A percentile compares a stretch with the other conserved stretches of the same genome.
These are phyloP conservation scores for Diabrotica virgifera DNA, from an alignment of 1,140 invertebrate genomes.

Conservation along the genomic window DNA sequence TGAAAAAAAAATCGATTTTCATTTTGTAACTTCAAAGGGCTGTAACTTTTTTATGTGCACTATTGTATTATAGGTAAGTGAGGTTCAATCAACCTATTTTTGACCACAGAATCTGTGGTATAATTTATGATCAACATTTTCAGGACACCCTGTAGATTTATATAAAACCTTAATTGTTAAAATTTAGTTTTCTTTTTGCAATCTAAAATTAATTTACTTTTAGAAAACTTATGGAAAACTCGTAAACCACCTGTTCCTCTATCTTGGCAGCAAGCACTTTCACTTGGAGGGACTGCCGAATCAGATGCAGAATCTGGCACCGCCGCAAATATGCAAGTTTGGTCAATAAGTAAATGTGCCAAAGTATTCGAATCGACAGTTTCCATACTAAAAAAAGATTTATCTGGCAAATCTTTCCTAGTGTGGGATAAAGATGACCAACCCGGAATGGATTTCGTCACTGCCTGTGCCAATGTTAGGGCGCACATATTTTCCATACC, in stretches of 20 bases:
- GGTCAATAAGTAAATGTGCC: slow-evolving; percentile 58
- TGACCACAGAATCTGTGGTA: no score
- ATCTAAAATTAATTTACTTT: slow-evolving; percentile 18
- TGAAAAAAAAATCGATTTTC: no score
- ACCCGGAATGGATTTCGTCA: slow-evolving; percentile 93
- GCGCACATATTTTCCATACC: slow-evolving; percentile 88
- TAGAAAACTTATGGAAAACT: slow-evolving; percentile 88
- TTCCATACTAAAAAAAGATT: slow-evolving; percentile 62
- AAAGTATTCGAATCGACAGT: slow-evolving; percentile 75
- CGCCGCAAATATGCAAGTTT: slow-evolving; percentile 44
- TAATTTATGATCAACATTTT: no score
- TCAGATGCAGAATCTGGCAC: slow-evolving; percentile 26
- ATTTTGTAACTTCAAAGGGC: no score
- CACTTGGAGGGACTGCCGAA: slow-evolving; percentile 28
- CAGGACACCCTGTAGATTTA: no score
- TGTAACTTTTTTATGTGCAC: no score
- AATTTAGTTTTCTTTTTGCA: background rate
- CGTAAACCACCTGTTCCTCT: slow-evolving; percentile 79
- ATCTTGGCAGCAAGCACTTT: slow-evolving; percentile 58
- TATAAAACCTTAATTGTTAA: no score
- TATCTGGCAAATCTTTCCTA: slow-evolving; percentile 67
- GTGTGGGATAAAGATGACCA: slow-evolving; percentile 99
- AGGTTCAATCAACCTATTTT: no score
- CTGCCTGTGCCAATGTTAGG: slow-evolving; percentile 90
- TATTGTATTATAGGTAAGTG: no score